Evolutionary conservation across 2,113 vertebrate genomes (phyloP).

Genomic region (Odobenus rosmarus): DNA sequence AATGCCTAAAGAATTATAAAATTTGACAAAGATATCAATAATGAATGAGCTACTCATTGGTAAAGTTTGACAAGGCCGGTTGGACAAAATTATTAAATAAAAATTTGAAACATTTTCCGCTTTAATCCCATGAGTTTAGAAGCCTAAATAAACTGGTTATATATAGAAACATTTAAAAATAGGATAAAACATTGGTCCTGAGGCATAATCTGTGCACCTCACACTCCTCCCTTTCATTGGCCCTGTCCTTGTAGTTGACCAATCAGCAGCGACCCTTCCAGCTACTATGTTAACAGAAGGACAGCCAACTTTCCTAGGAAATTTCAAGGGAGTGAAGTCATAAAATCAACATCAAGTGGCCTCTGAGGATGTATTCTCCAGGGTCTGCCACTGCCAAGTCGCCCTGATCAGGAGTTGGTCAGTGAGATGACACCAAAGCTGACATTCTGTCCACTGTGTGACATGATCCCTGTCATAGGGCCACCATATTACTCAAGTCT

Average conservation of each 20-base stretch:
- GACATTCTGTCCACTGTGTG: neutral
- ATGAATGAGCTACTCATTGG: neutral
- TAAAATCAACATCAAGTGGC: neutral
- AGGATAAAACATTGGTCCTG: neutral
- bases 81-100: neutral
- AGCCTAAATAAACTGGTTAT: neutral
- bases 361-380: neutral
- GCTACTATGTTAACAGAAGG: neutral
- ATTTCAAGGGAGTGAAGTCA: neutral
- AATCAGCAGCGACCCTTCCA: neutral
- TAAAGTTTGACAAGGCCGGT: neutral
- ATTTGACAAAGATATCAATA: neutral
- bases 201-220: neutral
- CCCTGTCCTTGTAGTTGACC: neutral
- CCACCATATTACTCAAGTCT: neutral
- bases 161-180: neutral
- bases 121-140: neutral
- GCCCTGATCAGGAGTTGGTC: neutral
- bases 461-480: neutral
- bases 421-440: neutral
- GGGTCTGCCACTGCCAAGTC: neutral
- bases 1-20: neutral
- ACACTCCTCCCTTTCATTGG: neutral
- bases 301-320: neutral
- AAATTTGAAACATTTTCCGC: neutral